Evolutionary conservation across 1,140 invertebrate genomes (phyloP).

Genomic region (Drosophila pseudoobscura): DNA sequence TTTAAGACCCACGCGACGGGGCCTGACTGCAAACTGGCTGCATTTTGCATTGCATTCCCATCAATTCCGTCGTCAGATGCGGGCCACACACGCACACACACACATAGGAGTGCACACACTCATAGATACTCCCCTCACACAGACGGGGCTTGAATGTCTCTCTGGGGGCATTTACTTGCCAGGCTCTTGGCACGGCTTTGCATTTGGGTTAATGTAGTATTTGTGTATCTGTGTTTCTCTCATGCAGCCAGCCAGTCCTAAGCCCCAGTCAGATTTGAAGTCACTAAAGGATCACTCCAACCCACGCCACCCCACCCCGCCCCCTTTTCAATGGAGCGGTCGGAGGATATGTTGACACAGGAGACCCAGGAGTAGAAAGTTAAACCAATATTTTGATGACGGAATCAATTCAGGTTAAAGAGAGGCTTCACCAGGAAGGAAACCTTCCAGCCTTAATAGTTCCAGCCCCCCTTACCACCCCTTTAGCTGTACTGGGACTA

Average conservation of each 20-base stretch:
- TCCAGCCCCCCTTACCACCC: not conserved
- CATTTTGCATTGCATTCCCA: constrained; percentile 36
- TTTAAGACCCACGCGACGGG: constrained; percentile 28
- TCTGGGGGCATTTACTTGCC: constrained; percentile 66
- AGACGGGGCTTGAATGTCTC: constrained; percentile 40
- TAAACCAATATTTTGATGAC: constrained; percentile 28
- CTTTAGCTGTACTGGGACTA: constrained; percentile 9
- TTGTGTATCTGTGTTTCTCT: constrained; percentile 57
- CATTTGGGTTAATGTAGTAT: constrained; percentile 82
- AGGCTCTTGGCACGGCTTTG: constrained; percentile 76
- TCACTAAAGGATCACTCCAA: not conserved
- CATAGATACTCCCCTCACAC: constrained; percentile 4
- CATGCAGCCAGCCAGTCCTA: constrained; percentile 32
- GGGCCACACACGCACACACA: constrained; percentile 19
- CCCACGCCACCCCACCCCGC: too few species aligned
- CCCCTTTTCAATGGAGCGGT: too few species aligned
- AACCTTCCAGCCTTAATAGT: too few species aligned
- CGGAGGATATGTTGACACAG: too few species aligned
- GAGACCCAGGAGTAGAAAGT: constrained; percentile 3
- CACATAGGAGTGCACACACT: not conserved
- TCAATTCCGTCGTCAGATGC: constrained; percentile 53
- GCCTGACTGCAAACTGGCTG: constrained; percentile 32
- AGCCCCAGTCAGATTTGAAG: constrained; percentile 35
- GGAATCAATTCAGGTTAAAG: constrained; percentile 35
- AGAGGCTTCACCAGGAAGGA: not conserved